A percentile compares a stretch with the other conserved stretches of the same genome.
Evolutionary conservation across 2,113 vertebrate genomes (phyloP).

Genomic region (Etheostoma cragini): DNA sequence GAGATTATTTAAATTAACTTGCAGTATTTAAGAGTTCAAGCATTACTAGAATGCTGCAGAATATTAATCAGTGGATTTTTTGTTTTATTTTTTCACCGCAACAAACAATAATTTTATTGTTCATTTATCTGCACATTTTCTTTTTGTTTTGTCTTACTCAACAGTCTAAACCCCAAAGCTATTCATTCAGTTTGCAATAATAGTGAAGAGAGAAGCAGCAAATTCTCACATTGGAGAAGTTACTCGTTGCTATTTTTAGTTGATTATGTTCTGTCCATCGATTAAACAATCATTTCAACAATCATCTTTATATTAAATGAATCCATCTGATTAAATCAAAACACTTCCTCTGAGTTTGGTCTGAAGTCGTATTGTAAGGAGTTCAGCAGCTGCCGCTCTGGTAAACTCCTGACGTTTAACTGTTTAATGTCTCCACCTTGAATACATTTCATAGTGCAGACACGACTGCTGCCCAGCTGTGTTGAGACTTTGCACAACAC

Average conservation of each 20-base stretch:
- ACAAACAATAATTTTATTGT: too few relatives aligned
- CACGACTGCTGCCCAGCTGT: background rate
- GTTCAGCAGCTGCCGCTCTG: background rate
- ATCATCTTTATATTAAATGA: background rate
- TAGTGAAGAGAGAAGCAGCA: background rate
- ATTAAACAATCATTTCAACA: background rate
- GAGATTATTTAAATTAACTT: background rate
- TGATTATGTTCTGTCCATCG: background rate
- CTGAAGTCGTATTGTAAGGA: background rate
- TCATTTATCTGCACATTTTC: background rate
- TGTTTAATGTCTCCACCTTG: conserved; percentile 8
- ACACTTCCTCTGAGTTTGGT: background rate
- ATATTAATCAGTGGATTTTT: too few relatives aligned
- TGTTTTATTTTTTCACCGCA: too few relatives aligned
- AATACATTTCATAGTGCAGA: background rate
- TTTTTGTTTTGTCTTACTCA: background rate
- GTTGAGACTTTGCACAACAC: background rate
- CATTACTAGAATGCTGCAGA: too few relatives aligned
- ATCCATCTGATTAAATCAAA: background rate
- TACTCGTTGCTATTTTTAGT: background rate
- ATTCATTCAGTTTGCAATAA: background rate
- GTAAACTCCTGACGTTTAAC: background rate
- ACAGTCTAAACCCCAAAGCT: background rate
- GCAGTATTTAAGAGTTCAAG: background rate
- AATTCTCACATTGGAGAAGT: background rate